Percentiles rank a stretch among this genome's conserved stretches.
Evolutionary conservation across 2,113 vertebrate species (phyloP).

Genomic region (Euleptes europaea): DNA sequence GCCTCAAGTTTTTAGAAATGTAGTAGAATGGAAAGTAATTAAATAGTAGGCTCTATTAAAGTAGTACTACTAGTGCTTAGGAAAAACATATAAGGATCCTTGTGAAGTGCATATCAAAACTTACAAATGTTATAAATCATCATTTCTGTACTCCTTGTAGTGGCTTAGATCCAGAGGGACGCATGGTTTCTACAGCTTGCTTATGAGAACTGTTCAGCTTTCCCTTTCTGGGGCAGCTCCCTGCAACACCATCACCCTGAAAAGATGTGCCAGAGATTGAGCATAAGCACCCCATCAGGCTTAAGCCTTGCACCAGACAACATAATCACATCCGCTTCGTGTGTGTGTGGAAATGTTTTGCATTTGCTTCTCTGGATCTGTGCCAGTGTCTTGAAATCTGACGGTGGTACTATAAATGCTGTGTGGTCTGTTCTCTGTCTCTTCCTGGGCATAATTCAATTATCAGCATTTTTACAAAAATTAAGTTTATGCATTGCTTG

Average conservation of each 20-base stretch:
- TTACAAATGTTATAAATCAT: background rate
- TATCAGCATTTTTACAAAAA: background rate
- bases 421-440: background rate
- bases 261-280: too few relatives aligned
- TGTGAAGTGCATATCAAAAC: background rate
- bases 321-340: too few relatives aligned
- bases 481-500: background rate
- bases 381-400: too few relatives aligned
- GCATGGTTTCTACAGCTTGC: background rate
- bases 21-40: background rate
- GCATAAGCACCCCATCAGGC: background rate
- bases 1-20: background rate
- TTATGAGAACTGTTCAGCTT: background rate
- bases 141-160: background rate
- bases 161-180: background rate
- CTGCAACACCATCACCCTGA: too few relatives aligned
- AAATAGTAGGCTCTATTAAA: background rate
- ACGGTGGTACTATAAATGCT: background rate
- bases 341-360: too few relatives aligned
- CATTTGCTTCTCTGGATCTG: too few relatives aligned
- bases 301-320: background rate
- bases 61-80: background rate
- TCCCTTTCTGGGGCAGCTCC: background rate
- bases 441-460: background rate
- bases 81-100: background rate